phyloP scores from a whole-genome alignment of 2,113 vertebrate genomes.

The Rhinogobius similis region DNA sequence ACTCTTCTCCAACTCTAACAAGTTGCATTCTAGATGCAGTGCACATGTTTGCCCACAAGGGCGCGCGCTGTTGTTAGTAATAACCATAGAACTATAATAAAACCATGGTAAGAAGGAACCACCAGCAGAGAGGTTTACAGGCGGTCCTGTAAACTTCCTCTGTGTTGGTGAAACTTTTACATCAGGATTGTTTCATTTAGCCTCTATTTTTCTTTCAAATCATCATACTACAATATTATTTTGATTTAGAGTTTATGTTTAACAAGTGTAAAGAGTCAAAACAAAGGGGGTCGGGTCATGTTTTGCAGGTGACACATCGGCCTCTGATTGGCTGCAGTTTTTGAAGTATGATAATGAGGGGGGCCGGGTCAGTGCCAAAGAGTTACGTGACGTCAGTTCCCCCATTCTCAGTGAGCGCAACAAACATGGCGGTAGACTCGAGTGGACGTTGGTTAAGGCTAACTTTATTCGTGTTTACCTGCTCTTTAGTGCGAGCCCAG shows the following conservation, averaged over 20 bases:
- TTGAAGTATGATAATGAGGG: constrained; percentile 48
- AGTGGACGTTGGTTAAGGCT: constrained; percentile 61
- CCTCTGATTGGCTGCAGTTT: constrained; percentile 43
- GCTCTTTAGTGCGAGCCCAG: constrained; percentile 24
- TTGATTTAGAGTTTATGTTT: neutral
- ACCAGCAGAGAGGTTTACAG: neutral
- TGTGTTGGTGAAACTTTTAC: neutral
- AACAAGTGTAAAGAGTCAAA: constrained; percentile 11
- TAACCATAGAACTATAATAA: neutral
- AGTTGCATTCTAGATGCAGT: neutral
- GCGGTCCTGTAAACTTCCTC: too few relatives aligned
- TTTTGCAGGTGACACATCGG: constrained; percentile 39
- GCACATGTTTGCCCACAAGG: constrained; percentile 14
- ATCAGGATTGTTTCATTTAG: neutral
- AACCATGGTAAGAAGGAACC: too few relatives aligned
- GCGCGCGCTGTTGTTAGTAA: constrained; percentile 10
- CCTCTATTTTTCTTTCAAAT: neutral
- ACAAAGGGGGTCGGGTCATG: constrained; percentile 35
- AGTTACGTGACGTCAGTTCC: constrained; percentile 82
- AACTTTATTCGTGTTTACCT: constrained; percentile 69
- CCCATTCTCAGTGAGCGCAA: constrained; percentile 71
- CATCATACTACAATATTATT: neutral
- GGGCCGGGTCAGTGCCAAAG: constrained; percentile 45
- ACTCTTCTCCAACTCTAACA: too few relatives aligned
- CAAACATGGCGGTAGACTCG: constrained; percentile 81